phyloP scores from a whole-genome alignment of 2,888 invertebrate genomes.

The Sympetrum striolatum region DNA sequence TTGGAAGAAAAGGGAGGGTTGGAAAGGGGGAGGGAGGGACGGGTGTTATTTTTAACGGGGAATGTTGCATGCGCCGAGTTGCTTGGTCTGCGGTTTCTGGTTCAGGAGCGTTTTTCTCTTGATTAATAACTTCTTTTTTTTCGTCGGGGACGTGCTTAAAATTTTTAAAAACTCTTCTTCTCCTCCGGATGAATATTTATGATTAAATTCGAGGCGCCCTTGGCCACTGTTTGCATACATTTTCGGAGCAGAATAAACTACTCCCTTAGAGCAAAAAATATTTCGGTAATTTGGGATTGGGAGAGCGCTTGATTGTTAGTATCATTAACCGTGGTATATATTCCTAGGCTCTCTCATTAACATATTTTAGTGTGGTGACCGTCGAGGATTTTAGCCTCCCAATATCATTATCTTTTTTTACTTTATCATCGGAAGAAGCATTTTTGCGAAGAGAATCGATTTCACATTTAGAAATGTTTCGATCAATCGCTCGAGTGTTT shows the following conservation, averaged over 20 bases:
- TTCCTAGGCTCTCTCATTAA: not conserved
- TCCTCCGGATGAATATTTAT: not conserved
- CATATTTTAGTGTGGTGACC: not conserved
- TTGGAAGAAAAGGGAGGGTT: no score
- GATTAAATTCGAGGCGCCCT: not conserved
- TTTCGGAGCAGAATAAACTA: not conserved
- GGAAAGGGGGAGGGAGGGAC: not conserved
- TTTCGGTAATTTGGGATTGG: not conserved
- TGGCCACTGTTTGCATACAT: not conserved
- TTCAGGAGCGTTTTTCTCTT: not conserved
- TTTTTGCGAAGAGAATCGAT: not conserved
- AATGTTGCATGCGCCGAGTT: not conserved
- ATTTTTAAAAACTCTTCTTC: not conserved
- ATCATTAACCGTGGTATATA: not conserved
- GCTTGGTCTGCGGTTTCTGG: not conserved
- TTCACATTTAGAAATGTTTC: no score
- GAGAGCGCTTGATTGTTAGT: not conserved
- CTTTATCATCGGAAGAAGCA: not conserved
- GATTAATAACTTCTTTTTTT: not conserved
- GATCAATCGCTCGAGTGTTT: no score
- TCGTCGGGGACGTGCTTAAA: not conserved
- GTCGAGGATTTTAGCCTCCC: no score
- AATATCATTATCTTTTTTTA: not conserved
- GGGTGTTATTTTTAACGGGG: not conserved
- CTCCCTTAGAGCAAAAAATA: not conserved